Evolutionary conservation across 2,113 vertebrate genomes (phyloP).

Genomic region (Oreochromis spilurus): DNA sequence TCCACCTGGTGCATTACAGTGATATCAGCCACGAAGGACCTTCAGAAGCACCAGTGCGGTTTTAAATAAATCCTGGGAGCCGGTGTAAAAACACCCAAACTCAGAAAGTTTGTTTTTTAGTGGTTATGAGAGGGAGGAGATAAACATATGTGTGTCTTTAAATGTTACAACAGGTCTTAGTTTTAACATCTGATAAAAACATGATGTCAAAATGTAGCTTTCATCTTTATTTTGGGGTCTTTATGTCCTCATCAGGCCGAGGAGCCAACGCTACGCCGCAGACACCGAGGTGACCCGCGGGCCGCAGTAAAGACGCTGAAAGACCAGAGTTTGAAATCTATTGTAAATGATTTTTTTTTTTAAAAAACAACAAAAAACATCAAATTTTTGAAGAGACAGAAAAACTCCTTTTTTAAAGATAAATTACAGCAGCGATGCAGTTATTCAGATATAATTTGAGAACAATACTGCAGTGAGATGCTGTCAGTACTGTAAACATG

Average conservation of each 20-base stretch:
- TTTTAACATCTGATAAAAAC: neutral
- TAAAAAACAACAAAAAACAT: neutral
- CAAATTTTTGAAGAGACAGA: neutral
- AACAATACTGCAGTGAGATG: neutral
- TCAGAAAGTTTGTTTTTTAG: neutral
- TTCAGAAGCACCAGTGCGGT: neutral
- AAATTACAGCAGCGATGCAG: neutral
- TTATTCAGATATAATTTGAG: neutral
- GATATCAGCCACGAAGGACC: neutral
- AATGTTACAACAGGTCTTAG: neutral
- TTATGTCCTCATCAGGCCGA: neutral
- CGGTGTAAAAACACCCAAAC: neutral
- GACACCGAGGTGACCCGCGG: neutral
- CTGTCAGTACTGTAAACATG: neutral
- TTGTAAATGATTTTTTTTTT: neutral
- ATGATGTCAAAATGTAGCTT: fast-evolving
- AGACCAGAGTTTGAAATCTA: fast-evolving
- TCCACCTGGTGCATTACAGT: fast-evolving
- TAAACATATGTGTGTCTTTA: neutral
- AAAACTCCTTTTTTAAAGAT: neutral
- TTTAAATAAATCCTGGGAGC: neutral
- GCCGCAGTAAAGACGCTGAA: neutral
- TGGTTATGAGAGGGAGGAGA: neutral
- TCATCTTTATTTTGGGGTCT: neutral
- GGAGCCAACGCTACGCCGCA: neutral